phyloP scores from a whole-genome alignment of 2,888 invertebrate species.

The Thyatira batis region DNA sequence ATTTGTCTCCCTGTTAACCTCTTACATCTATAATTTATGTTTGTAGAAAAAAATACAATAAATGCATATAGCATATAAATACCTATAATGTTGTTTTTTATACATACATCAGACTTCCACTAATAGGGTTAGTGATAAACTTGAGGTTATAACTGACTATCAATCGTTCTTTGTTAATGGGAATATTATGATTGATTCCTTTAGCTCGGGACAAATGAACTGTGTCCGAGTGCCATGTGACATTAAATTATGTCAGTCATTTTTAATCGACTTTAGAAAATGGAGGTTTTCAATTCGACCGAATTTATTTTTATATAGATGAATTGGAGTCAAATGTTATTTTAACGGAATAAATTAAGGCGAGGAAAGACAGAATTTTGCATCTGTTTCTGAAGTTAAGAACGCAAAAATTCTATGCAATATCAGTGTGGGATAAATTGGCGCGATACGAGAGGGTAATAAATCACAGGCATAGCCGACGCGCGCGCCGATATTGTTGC shows the following conservation, averaged over 20 bases:
- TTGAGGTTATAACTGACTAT: not conserved
- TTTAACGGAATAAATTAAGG: slow-evolving; percentile 41
- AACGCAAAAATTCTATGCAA: slow-evolving; percentile 44
- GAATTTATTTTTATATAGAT: too few relatives aligned
- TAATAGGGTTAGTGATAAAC: not conserved
- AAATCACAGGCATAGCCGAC: slow-evolving; percentile 35
- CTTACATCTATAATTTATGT: too few relatives aligned
- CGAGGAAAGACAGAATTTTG: slow-evolving; percentile 38
- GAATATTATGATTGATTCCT: not conserved
- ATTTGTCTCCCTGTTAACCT: too few relatives aligned
- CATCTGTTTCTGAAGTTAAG: slow-evolving; percentile 41
- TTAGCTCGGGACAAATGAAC: not conserved
- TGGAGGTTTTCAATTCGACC: too few relatives aligned
- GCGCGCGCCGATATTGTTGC: slow-evolving; percentile 17
- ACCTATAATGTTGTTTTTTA: not conserved
- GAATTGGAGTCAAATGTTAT: slow-evolving; percentile 7
- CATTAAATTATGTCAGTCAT: too few relatives aligned
- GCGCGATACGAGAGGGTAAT: slow-evolving; percentile 32
- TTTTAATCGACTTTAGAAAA: too few relatives aligned
- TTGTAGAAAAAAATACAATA: too few relatives aligned
- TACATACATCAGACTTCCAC: not conserved
- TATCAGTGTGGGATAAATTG: slow-evolving; percentile 35
- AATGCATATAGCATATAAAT: too few relatives aligned
- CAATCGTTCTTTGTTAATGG: not conserved
- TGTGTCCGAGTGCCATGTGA: too few relatives aligned